Base-by-base conservation (phyloP, 53 echinoderm and acorn worm species). In the Glandiceps talaboti region DNA sequence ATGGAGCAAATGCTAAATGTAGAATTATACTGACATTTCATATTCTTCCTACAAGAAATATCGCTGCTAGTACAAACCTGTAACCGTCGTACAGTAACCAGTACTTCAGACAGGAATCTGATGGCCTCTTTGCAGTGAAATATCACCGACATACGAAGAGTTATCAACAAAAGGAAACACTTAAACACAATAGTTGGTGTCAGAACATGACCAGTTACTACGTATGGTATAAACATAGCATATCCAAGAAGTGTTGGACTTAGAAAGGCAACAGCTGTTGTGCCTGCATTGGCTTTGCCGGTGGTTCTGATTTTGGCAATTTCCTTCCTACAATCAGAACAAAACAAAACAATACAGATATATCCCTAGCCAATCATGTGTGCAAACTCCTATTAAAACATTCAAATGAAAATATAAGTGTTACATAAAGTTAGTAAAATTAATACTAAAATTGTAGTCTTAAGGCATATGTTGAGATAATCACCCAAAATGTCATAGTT, bases 151-250 rank as follows among this genome's bases (percentile, higher is more conserved):
- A 45, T 75, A n/a, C 29, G 29, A 1, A 75, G 14, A 28, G 76
- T n/a, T 1, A n/a, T 14, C 80, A 89, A 93, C 83, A 93, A 74
- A 14, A 92, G 93, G 27, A 97, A 81, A 6, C 87, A 89, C 14
- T 87, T 74, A 33, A 87, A 97, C 73, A 97, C 93, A 77, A 87
- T 89, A 29, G 83, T 80, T 0, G 97, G 85, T 0, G 82, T 31
- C 12, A 93, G 84, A 10, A 85, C 77, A 73, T 97, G 91, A 32
- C 97, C 97, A 28, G 87, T 78, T 25, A 83, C 27, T 6, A 90
- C 87, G 77, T 91, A 97, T 1, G 90, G 83, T 1, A 88, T 77
- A 78, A 97, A 97, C 0, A 93, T 93, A 32, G 77, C 79, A 74
- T 85, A 91, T 1, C 87, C 87, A 20, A 93, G 85, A 64, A 93